These are phyloP conservation scores for Pachydiplax longipennis DNA, from an alignment of 2,888 invertebrate genomes.

Conservation along the genomic window DNA sequence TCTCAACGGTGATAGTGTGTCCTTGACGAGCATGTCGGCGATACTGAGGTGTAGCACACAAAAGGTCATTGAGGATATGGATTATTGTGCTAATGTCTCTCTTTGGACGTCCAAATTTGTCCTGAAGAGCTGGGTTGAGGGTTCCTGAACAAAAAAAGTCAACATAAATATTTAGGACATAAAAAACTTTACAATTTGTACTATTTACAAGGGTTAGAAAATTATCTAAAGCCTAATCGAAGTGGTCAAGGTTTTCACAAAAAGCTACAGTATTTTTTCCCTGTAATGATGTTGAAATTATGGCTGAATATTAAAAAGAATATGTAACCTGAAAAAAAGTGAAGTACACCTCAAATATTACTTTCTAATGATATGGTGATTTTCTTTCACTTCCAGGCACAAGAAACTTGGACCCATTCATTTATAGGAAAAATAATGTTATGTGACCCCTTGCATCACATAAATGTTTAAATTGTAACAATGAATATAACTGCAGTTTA, in stretches of 20 bases:
- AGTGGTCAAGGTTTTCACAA: neutral
- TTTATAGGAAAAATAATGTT: too few species aligned
- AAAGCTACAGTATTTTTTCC: neutral
- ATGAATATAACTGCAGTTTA: too few species aligned
- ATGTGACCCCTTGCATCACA: too few species aligned
- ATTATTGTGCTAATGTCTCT: constrained; percentile 94
- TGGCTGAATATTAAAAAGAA: too few species aligned
- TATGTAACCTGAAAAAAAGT: too few species aligned
- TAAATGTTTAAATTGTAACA: too few species aligned
- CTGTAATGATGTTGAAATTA: too few species aligned
- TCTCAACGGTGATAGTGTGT: constrained; percentile 48
- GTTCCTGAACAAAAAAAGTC: constrained; percentile 67
- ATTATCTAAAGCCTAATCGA: too few species aligned
- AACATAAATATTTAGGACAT: neutral
- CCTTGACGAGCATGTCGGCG: constrained; percentile 60
- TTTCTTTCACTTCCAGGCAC: too few species aligned
- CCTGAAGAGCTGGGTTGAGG: constrained; percentile 90
- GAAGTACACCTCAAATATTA: too few species aligned
- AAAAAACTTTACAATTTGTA: neutral
- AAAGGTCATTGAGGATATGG: constrained; percentile 91
- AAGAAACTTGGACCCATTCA: too few species aligned
- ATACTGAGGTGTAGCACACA: constrained; percentile 81
- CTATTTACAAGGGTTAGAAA: neutral
- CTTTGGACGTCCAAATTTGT: constrained; percentile 88
- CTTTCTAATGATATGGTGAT: too few species aligned